Conservation (phyloP, 2,113 vertebrate species). For the Pollachius pollachius region DNA sequence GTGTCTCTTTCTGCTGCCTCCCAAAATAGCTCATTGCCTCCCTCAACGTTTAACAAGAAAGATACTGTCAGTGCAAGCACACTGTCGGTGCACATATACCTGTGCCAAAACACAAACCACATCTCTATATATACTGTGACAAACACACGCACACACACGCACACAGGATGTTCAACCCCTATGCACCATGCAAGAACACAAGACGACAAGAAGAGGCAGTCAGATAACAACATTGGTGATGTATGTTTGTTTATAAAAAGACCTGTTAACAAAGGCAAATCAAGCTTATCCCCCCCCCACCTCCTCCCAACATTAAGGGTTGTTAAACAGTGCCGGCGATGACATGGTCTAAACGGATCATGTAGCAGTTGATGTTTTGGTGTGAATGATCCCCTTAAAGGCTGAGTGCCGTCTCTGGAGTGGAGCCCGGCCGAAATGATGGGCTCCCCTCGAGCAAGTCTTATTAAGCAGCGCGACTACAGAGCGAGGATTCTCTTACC, state of each 20-base stretch:
- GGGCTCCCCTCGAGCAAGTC: constrained; percentile 56
- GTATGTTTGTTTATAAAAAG: too few species aligned
- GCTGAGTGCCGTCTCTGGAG: constrained; percentile 36
- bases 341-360: too few species aligned
- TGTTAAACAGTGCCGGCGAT: too few species aligned
- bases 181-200: too few species aligned
- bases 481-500: constrained; percentile 69
- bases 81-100: constrained; percentile 2
- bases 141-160: constrained; percentile 3
- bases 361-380: constrained; percentile 10
- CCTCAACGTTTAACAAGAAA: not conserved
- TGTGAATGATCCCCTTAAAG: constrained; percentile 36
- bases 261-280: too few species aligned
- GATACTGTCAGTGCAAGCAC: constrained; percentile 13
- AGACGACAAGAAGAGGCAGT: too few species aligned
- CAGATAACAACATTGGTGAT: too few species aligned
- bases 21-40: constrained; percentile 63
- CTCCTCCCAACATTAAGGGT: too few species aligned
- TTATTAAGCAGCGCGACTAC: constrained; percentile 69
- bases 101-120: constrained; percentile 41
- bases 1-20: constrained; percentile 60
- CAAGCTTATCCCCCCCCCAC: too few species aligned
- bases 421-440: constrained; percentile 57
- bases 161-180: not conserved
- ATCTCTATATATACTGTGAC: constrained; percentile 12